Evolutionary conservation across 2,113 vertebrate species (phyloP), one percentile per base, ranked within the genome.

Genomic region (Serinus canaria): DNA sequence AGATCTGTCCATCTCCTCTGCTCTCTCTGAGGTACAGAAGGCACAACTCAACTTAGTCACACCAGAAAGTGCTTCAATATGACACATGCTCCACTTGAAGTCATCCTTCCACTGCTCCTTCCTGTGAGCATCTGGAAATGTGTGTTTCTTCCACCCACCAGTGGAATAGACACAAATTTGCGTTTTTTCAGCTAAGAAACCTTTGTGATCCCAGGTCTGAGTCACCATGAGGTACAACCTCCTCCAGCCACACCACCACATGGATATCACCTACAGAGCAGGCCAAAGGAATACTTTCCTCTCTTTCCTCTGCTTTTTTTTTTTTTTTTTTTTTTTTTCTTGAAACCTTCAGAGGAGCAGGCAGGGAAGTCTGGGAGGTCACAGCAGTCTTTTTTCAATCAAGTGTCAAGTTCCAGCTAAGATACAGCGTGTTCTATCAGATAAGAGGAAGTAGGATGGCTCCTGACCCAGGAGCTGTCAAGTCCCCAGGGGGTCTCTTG

Each of bases 171-270:
- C 30, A 31, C 10, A 27, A 24, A 68, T 68, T 28, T 56, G 8
- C 22, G 6, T 49, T 60, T 90, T 91, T 64, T 35, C 17, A 70
- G 18, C 44, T 31, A 55, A 73, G 52, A 84, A 80, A 66, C 18
- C 1, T 47, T 10, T 53, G n/a, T 63, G 28, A 19, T 52, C 19
- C 47, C 22, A 63, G 21, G 55, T 8, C 9, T 21, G 89, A 70
- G 35, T 20, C 25, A 59, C n/a, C 17, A 12, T 0, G 73, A 33
- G 7, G 4, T 17, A 35, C 1, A 11, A 5, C 19, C 35, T 64
- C 15, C 73, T 75, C 44, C 33, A 87, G 27, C 10, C 31, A 19
- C 15, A 49, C 7, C 39, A 25, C 0, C 23, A 18, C 0, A 0
- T 35, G 15, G 24, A 4, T 7, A 9, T 52, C 55, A 67, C 25